Percentiles rank a stretch among this genome's conserved stretches.
Conservation (phyloP, 2,113 vertebrate genomes). For the Nipponia nippon region DNA sequence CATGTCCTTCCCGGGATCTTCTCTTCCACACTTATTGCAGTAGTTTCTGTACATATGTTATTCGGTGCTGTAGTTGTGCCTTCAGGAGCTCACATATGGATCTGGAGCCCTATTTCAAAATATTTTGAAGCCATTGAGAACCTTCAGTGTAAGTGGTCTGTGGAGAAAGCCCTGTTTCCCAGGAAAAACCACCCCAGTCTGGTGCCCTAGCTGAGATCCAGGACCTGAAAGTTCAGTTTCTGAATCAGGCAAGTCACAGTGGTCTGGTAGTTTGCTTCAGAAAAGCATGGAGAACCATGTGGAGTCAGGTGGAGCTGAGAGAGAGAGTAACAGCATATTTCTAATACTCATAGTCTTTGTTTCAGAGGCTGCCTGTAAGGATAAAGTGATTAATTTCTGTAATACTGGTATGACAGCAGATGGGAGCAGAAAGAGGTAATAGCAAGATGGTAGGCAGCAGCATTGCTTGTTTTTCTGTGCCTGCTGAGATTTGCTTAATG, state of each 20-base stretch:
- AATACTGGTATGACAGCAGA: background rate
- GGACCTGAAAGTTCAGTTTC: background rate
- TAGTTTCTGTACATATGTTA: background rate
- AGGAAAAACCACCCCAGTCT: background rate
- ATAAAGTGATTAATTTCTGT: background rate
- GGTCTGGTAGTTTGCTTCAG: background rate
- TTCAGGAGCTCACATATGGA: background rate
- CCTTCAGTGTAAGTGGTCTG: background rate
- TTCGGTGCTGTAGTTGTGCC: background rate
- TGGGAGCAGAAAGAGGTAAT: background rate
- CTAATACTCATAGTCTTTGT: background rate
- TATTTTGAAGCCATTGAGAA: background rate
- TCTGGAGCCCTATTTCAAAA: background rate
- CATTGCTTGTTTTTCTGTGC: background rate
- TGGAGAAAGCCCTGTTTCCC: background rate
- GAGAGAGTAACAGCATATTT: background rate
- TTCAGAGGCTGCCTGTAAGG: background rate
- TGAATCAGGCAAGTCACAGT: background rate
- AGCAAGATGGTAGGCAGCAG: background rate
- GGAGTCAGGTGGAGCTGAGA: background rate
- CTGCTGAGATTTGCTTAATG: background rate
- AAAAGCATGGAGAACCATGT: accelerated
- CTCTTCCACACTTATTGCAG: background rate
- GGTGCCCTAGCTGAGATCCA: background rate
- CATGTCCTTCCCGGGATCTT: background rate